A percentile compares a stretch with the other conserved stretches of the same genome.
These are phyloP conservation scores for Choloepus didactylus DNA, from an alignment of 2,797 vertebrate species.

Conservation along the genomic window DNA sequence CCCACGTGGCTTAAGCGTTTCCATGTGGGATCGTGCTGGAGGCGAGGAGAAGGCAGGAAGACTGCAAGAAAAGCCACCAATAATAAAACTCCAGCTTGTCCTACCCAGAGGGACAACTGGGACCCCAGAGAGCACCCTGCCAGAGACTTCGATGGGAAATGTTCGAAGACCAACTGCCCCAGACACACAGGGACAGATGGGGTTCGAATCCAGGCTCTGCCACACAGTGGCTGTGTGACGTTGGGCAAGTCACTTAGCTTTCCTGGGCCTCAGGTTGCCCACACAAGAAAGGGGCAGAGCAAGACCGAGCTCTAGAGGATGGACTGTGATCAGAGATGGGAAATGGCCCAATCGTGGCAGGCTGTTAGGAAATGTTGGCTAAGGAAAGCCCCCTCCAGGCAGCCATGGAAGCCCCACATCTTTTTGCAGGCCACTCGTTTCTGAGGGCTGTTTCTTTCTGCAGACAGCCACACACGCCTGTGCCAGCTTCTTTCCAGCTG, in stretches of 20 bases:
- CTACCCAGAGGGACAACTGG: background rate
- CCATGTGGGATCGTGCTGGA: background rate
- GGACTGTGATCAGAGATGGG: background rate
- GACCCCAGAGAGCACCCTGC: background rate
- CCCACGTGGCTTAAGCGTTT: background rate
- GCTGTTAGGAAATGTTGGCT: background rate
- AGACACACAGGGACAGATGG: accelerated
- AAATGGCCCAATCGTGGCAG: background rate
- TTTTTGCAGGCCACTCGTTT: background rate
- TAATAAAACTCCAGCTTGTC: background rate
- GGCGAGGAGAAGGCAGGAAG: background rate
- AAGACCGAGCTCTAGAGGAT: accelerated
- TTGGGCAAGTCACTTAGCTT: background rate
- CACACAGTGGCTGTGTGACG: background rate
- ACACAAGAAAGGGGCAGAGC: background rate
- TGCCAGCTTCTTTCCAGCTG: background rate
- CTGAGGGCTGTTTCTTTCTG: background rate
- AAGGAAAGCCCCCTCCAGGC: background rate
- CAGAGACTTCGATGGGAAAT: background rate
- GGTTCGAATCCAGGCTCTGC: background rate
- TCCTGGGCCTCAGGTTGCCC: background rate
- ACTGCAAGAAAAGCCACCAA: background rate
- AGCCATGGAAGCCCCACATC: background rate
- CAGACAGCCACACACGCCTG: accelerated
- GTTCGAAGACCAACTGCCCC: background rate